phyloP scores from a whole-genome alignment of 2,797 vertebrate genomes.

The Thaleichthys pacificus region DNA sequence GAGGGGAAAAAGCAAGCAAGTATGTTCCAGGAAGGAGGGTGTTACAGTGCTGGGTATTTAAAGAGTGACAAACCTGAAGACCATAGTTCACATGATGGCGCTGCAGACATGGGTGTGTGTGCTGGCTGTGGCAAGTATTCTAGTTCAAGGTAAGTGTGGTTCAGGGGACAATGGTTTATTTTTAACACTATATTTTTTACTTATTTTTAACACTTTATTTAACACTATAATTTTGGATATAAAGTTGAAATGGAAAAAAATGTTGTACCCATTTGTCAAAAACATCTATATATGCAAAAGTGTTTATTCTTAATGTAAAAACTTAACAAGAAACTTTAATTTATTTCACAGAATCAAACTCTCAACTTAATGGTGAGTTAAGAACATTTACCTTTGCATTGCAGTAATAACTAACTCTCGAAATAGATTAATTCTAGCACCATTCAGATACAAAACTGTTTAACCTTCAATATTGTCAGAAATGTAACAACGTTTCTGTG shows the following conservation, averaged over 20 bases:
- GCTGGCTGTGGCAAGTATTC: not conserved
- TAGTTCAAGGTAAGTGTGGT: not conserved
- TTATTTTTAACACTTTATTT: too few species aligned
- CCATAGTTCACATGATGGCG: not conserved
- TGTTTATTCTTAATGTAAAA: not conserved
- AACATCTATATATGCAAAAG: too few species aligned
- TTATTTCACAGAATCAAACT: slow-evolving; percentile 40
- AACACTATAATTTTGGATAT: too few species aligned
- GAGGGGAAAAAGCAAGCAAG: not conserved
- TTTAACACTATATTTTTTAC: too few species aligned
- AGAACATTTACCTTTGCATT: not conserved
- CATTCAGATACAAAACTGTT: not conserved
- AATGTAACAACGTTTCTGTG: too few species aligned
- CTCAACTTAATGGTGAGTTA: slow-evolving; percentile 55
- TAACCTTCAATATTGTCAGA: not conserved
- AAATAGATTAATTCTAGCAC: not conserved
- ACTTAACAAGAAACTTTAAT: not conserved
- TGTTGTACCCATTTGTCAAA: not conserved
- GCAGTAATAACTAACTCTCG: not conserved
- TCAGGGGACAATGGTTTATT: not conserved
- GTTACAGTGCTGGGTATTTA: not conserved
- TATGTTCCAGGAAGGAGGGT: not conserved
- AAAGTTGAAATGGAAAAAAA: not conserved
- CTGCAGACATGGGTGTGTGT: not conserved
- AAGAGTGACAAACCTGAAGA: not conserved